Evolutionary conservation across 2,888 invertebrate species (phyloP), one percentile per base, ranked within the genome.

Genomic region (Amorpha juglandis): DNA sequence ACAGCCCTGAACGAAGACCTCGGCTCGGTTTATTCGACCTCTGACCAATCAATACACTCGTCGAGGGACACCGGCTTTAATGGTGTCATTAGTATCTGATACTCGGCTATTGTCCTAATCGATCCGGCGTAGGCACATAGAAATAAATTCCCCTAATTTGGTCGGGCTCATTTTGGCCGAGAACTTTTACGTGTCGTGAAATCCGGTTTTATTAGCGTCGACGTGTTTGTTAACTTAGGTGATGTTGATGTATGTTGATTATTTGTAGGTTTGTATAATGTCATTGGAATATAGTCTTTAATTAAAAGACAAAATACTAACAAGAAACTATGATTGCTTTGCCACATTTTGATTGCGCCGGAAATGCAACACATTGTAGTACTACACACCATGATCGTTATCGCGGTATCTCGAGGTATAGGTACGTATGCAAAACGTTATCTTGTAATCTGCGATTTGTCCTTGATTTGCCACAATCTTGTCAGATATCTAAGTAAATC

Each of bases 1-100:
- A 19, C 64, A 64, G 64, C 64, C 64, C 64, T 64, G 64, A 48
- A 58, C 33, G 12, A 65, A 66, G 63, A 66, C 63, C 66, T 66
- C 66, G 66, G 16, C 33, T 62, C 62, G 35, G 66, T 66, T 66
- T 66, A 45, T 35, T 63, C 52, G 63, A 66, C 63, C 63, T 62
- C 47, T 19, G 53, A n/a, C 6, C 63, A 63, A 66, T 66, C 66
- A 63, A 66, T 66, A 66, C 35, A 53, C 19, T 58, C 58, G 55
- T 48, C 63, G 53, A 63, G 66, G 66, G 66, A 66, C 66, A 52
- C 66, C 45, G 35, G 35, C 63, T 64, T 1, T 51, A 52, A 66
- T 51, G 66, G 51, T 52, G 62, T 51, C 66, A 47, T 63, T 53
- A 66, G n/a, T 47, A 33, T 33, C 47, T 2, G 33, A 33, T 35